Conservation (phyloP, 2,113 vertebrate species). For the Bambusicola thoracicus region DNA sequence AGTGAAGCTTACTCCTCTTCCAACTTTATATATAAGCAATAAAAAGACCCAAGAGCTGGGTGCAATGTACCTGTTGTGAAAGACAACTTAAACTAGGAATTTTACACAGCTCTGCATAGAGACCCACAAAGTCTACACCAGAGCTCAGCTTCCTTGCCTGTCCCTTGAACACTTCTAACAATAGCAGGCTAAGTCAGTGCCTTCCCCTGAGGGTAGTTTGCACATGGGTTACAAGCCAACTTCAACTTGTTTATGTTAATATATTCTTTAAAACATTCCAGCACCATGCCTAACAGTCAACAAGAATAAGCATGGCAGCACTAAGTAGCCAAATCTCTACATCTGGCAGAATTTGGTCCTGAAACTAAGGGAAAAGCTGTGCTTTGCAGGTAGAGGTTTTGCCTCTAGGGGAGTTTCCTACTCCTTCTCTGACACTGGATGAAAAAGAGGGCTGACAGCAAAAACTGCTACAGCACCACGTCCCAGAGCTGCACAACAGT, state of each 20-base stretch:
- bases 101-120: not conserved
- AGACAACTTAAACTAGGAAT: not conserved
- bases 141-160: not conserved
- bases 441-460: not conserved
- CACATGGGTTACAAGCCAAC: not conserved
- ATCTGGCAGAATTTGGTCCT: not conserved
- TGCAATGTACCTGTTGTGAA: not conserved
- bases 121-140: not conserved
- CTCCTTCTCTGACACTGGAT: not conserved
- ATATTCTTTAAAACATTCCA: not conserved
- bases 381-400: not conserved
- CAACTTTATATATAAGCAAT: not conserved
- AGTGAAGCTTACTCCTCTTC: not conserved
- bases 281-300: not conserved
- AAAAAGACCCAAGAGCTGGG: not conserved
- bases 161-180: not conserved
- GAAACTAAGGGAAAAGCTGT: not conserved
- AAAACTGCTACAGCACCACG: not conserved
- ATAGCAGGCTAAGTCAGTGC: not conserved
- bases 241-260: not conserved
- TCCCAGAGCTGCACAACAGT: accelerated
- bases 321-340: not conserved
- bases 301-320: not conserved
- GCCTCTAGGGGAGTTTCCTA: not conserved
- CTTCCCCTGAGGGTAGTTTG: not conserved